phyloP scores from a whole-genome alignment of 2,113 vertebrate genomes.

The Geococcyx californianus region DNA sequence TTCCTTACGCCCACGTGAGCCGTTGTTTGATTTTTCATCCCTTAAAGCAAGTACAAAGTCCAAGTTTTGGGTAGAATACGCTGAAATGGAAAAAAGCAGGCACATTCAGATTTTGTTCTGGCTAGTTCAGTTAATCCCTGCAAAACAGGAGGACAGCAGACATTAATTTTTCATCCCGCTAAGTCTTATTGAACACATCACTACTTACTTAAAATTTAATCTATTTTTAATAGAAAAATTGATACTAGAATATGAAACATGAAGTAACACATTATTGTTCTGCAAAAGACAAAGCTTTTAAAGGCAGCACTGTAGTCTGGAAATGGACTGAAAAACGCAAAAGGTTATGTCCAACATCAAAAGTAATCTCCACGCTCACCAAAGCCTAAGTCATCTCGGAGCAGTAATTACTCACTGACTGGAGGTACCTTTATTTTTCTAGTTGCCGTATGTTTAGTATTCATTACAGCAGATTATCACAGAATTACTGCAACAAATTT shows the following conservation, averaged over 20 bases:
- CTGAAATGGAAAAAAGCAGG: constrained; percentile 49
- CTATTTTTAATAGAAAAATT: constrained; percentile 83
- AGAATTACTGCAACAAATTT: background rate
- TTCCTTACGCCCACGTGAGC: background rate
- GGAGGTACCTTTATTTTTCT: constrained; percentile 15
- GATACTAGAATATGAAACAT: constrained; percentile 74
- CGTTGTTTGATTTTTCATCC: constrained; percentile 2
- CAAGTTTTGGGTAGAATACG: constrained; percentile 23
- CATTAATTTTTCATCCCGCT: constrained; percentile 76
- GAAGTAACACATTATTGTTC: constrained; percentile 61
- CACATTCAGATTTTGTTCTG: constrained; percentile 61
- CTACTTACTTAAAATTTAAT: constrained; percentile 75
- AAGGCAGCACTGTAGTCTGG: constrained; percentile 68
- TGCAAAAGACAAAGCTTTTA: constrained; percentile 73
- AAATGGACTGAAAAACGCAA: constrained; percentile 67
- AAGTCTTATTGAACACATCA: constrained; percentile 71
- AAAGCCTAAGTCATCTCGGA: constrained; percentile 39
- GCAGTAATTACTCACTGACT: constrained; percentile 27
- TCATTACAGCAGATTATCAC: constrained; percentile 27
- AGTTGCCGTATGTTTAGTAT: background rate
- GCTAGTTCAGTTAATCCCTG: constrained; percentile 60
- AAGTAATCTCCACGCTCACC: constrained; percentile 59
- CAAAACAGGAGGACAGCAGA: constrained; percentile 63
- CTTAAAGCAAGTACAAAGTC: constrained; percentile 17
- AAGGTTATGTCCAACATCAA: constrained; percentile 72